These are phyloP conservation scores for Hypsopygia costalis DNA, from an alignment of 2,888 invertebrate species.

Conservation along the genomic window DNA sequence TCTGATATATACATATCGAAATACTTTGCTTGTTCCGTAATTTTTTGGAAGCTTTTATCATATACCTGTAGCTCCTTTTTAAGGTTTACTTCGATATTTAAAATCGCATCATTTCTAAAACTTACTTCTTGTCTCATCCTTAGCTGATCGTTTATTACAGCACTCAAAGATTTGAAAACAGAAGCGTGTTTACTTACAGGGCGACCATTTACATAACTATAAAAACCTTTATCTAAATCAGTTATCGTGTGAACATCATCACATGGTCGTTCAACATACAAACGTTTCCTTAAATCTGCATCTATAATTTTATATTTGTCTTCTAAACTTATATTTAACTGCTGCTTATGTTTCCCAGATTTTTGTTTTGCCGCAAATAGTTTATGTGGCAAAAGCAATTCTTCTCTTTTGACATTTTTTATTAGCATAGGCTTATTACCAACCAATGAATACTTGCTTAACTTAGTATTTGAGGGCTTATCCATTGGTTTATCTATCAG, in stretches of 20 bases:
- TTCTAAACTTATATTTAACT: slow-evolving; percentile 29
- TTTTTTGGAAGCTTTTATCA: slow-evolving; percentile 61
- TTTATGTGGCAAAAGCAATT: slow-evolving; percentile 44
- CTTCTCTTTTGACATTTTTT: slow-evolving; percentile 34
- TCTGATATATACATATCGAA: slow-evolving; percentile 82
- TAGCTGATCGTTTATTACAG: slow-evolving; percentile 34
- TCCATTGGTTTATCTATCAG: slow-evolving; percentile 13
- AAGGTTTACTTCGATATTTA: slow-evolving; percentile 77
- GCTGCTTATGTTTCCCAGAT: slow-evolving; percentile 30
- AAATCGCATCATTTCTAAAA: slow-evolving; percentile 62
- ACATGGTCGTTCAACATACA: slow-evolving; percentile 30
- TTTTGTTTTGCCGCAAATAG: slow-evolving; percentile 42
- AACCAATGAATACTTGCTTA: slow-evolving; percentile 31
- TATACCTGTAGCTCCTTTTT: slow-evolving; percentile 75
- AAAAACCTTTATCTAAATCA: slow-evolving; percentile 48
- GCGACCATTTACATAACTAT: slow-evolving; percentile 37
- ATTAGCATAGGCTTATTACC: slow-evolving; percentile 30
- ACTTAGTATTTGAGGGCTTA: slow-evolving; percentile 23
- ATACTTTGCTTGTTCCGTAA: slow-evolving; percentile 72
- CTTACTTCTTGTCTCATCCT: slow-evolving; percentile 51
- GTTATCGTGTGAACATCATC: slow-evolving; percentile 42
- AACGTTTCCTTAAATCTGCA: slow-evolving; percentile 37
- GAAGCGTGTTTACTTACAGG: slow-evolving; percentile 29
- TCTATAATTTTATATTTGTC: slow-evolving; percentile 50
- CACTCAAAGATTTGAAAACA: slow-evolving; percentile 45